A percentile compares a stretch with the other conserved stretches of the same genome.
These are phyloP conservation scores for Phalanger gymnotis DNA, from an alignment of 2,797 vertebrate species.

Conservation along the genomic window DNA sequence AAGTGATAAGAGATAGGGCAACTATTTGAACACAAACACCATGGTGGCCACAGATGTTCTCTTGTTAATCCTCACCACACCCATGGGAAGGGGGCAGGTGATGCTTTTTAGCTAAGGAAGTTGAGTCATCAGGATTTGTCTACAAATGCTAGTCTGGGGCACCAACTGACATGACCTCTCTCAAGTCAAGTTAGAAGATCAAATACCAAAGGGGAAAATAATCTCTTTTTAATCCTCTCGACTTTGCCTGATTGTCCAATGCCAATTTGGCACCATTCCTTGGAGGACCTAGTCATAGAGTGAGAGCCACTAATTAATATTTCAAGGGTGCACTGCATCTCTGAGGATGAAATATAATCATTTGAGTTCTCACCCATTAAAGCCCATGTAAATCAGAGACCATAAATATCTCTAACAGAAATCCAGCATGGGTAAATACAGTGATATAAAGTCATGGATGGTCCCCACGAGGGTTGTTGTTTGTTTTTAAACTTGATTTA, in stretches of 20 bases:
- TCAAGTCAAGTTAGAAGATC: not conserved
- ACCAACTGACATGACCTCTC: not conserved
- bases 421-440: not conserved
- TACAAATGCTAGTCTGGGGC: not conserved
- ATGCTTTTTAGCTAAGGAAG: not conserved
- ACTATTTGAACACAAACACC: constrained; percentile 16
- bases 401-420: not conserved
- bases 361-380: not conserved
- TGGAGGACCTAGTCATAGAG: not conserved
- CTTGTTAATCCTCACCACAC: not conserved
- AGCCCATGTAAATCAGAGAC: not conserved
- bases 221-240: not conserved
- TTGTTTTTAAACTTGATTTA: constrained; percentile 21
- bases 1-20: not conserved
- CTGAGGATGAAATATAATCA: not conserved
- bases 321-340: not conserved
- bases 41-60: not conserved
- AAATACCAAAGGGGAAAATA: not conserved
- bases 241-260: not conserved
- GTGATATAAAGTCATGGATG: not conserved
- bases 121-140: not conserved
- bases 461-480: not conserved
- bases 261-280: not conserved
- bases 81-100: not conserved
- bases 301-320: not conserved